A percentile compares a stretch with the other conserved stretches of the same genome.
phyloP scores from a whole-genome alignment of 2,888 invertebrate genomes.

The Tinea pellionella region DNA sequence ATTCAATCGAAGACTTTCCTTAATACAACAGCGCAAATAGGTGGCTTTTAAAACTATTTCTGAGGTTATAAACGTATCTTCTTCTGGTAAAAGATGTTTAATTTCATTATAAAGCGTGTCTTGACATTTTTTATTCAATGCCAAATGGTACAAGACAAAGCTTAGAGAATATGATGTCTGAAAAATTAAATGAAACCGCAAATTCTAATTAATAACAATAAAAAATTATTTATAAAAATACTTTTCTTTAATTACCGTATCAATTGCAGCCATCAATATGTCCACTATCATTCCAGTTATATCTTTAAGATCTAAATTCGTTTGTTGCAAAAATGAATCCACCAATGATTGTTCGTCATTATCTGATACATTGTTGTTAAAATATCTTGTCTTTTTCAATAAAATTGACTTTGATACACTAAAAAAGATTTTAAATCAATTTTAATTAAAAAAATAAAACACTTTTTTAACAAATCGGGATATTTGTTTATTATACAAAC shows the following conservation, averaged over 20 bases:
- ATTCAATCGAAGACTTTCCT: conserved; percentile 84
- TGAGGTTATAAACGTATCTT: conserved; percentile 62
- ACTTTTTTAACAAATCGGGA: no score
- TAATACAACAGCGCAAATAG: conserved; percentile 83
- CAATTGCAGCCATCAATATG: conserved; percentile 86
- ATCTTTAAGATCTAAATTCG: conserved; percentile 80
- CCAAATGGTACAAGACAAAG: conserved; percentile 84
- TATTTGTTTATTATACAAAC: no score
- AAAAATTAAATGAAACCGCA: conserved; percentile 28
- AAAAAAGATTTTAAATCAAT: no score
- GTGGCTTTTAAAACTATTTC: conserved; percentile 71
- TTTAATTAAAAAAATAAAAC: no score
- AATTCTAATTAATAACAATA: no score
- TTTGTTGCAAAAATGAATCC: conserved; percentile 75
- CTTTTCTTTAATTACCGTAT: conserved; percentile 76
- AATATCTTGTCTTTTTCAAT: conserved; percentile 62
- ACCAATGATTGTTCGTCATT: conserved; percentile 64
- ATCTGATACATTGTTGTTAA: conserved; percentile 33
- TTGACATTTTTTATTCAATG: conserved; percentile 76
- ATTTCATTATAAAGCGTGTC: conserved; percentile 75
- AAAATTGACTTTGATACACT: conserved; percentile 77
- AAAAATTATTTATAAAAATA: no score
- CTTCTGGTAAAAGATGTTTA: conserved; percentile 58
- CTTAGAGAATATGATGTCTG: conserved; percentile 83
- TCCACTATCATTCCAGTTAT: conserved; percentile 87